Conservation (phyloP, 2,888 invertebrate species). For the Silvanus unidentatus region DNA sequence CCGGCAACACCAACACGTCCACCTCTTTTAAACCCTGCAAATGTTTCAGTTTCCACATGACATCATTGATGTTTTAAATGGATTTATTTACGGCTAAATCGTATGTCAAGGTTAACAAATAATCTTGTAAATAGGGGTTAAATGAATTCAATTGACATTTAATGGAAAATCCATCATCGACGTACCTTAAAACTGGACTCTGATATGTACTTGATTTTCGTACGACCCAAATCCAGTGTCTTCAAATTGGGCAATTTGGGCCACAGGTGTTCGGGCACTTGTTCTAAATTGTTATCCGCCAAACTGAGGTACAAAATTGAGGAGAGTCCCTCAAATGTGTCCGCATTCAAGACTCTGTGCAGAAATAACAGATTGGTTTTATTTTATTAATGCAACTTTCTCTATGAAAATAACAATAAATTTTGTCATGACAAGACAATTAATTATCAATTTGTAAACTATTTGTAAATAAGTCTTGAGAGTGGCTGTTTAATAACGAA, state of each 20-base stretch:
- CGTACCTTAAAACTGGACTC: slow-evolving; percentile 68
- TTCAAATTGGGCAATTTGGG: slow-evolving; percentile 70
- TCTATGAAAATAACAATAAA: no score
- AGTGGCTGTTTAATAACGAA: no score
- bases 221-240: slow-evolving; percentile 76
- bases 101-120: no score
- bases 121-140: no score
- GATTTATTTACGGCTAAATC: neutral
- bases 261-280: slow-evolving; percentile 70
- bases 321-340: slow-evolving; percentile 69
- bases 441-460: no score
- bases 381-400: no score
- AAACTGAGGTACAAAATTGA: slow-evolving; percentile 71
- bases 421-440: no score
- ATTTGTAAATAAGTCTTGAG: no score
- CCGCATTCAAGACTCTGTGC: slow-evolving; percentile 64
- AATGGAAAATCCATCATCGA: no score
- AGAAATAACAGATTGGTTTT: no score
- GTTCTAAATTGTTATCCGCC: slow-evolving; percentile 70
- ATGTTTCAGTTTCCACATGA: slow-evolving; percentile 3
- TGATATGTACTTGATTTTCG: slow-evolving; percentile 67
- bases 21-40: slow-evolving; percentile 56
- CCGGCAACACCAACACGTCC: slow-evolving; percentile 66
- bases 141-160: no score
- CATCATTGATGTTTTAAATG: neutral